A percentile compares a stretch with the other conserved stretches of the same genome.
These are phyloP conservation scores for Puntigrus tetrazona DNA, from an alignment of 2,113 vertebrate species.

Conservation along the genomic window DNA sequence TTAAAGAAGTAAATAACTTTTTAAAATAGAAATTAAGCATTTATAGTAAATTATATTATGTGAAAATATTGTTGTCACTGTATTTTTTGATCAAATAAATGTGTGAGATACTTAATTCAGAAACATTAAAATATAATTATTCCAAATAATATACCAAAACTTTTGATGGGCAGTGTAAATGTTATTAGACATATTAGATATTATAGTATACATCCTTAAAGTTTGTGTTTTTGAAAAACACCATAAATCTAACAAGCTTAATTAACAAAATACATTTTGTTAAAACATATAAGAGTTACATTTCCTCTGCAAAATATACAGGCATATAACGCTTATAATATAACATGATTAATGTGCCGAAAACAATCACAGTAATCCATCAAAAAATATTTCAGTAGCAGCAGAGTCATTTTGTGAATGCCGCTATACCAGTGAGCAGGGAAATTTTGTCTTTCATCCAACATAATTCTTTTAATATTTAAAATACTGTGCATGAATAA, in stretches of 20 bases:
- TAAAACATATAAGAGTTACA: background rate
- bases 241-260: background rate
- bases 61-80: background rate
- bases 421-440: background rate
- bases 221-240: background rate
- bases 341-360: background rate
- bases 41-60: background rate
- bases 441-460: slow-evolving; percentile 8
- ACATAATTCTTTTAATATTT: slow-evolving; percentile 23
- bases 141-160: background rate
- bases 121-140: background rate
- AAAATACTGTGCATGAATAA: slow-evolving; percentile 23
- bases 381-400: background rate
- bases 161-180: background rate
- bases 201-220: background rate
- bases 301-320: background rate
- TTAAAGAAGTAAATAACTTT: background rate
- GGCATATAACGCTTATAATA: background rate
- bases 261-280: background rate
- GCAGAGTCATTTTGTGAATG: slow-evolving; percentile 1
- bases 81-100: background rate
- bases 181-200: background rate
- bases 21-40: background rate
- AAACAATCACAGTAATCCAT: background rate
- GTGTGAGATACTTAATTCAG: background rate